Evolutionary conservation across 2,797 vertebrate genomes (phyloP).

Genomic region (Chromis chromis): DNA sequence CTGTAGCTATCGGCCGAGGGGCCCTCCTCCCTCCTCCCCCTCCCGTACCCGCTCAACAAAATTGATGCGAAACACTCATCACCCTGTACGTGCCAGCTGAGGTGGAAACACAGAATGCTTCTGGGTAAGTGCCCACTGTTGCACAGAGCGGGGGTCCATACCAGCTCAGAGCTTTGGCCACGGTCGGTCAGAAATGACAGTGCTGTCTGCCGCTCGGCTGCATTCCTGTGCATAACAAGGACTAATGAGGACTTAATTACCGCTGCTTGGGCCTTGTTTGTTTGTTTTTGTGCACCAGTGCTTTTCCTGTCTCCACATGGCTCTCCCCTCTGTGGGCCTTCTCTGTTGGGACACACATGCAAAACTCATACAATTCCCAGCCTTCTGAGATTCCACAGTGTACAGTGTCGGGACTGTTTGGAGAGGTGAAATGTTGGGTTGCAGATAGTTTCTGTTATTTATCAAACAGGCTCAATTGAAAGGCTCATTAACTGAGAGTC

Average conservation of each 20-base stretch:
- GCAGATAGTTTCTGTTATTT: slow-evolving; percentile 20
- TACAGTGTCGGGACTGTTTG: slow-evolving; percentile 34
- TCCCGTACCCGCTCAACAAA: slow-evolving; percentile 16
- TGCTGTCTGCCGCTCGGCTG: slow-evolving; percentile 60
- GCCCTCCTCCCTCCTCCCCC: slow-evolving; percentile 3
- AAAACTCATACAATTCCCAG: slow-evolving; percentile 15
- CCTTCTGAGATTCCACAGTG: slow-evolving; percentile 35
- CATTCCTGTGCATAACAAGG: slow-evolving; percentile 64
- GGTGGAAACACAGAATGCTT: slow-evolving; percentile 68
- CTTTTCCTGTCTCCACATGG: slow-evolving; percentile 58
- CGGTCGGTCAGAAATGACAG: slow-evolving; percentile 41
- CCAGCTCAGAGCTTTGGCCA: slow-evolving; percentile 36
- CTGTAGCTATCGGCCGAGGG: slow-evolving; percentile 13
- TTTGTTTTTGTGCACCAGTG: slow-evolving; percentile 74
- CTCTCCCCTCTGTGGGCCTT: slow-evolving; percentile 19
- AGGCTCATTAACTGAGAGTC: slow-evolving; percentile 36
- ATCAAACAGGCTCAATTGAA: slow-evolving; percentile 22
- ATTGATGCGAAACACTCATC: slow-evolving; percentile 65
- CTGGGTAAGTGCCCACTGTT: slow-evolving; percentile 47
- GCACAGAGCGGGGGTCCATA: slow-evolving; percentile 25
- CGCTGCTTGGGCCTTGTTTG: slow-evolving; percentile 70
- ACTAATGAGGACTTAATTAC: slow-evolving; percentile 79
- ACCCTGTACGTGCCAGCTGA: slow-evolving; percentile 67
- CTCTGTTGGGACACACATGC: slow-evolving; percentile 1
- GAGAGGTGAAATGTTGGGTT: slow-evolving; percentile 22